phyloP scores from a whole-genome alignment of 1,140 invertebrate genomes.

The Drosophila sulfurigaster region DNA sequence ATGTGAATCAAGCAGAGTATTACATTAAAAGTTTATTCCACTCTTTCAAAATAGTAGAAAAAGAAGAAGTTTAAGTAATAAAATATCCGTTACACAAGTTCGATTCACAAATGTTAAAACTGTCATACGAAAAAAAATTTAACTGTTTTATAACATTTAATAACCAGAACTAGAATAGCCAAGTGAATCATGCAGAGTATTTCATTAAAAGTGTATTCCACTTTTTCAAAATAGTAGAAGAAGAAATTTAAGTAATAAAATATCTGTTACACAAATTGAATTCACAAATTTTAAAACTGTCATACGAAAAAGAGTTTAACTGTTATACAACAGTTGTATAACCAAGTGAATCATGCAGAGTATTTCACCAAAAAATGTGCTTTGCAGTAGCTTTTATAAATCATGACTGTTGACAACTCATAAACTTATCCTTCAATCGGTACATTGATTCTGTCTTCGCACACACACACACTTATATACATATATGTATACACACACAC shows the following conservation, averaged over 20 bases:
- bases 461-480: not conserved
- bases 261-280: no score
- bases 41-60: no score
- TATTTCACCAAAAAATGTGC: not conserved
- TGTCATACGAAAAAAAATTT: not conserved
- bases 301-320: not conserved
- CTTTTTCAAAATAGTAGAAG: no score
- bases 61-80: no score
- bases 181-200: not conserved
- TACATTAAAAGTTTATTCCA: no score
- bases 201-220: not conserved
- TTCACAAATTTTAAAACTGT: not conserved
- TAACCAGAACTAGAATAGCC: no score
- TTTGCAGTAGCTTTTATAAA: not conserved
- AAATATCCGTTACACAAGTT: no score
- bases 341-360: not conserved
- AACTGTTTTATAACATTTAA: not conserved
- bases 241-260: no score
- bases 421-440: conserved; percentile 37
- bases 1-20: no score
- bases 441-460: conserved; percentile 19
- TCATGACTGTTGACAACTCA: conserved; percentile 9
- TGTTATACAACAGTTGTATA: not conserved
- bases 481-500: not conserved
- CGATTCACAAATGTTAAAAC: not conserved